Base-by-base conservation (phyloP, 2,888 invertebrate species). In the Iphiclides podalirius region DNA sequence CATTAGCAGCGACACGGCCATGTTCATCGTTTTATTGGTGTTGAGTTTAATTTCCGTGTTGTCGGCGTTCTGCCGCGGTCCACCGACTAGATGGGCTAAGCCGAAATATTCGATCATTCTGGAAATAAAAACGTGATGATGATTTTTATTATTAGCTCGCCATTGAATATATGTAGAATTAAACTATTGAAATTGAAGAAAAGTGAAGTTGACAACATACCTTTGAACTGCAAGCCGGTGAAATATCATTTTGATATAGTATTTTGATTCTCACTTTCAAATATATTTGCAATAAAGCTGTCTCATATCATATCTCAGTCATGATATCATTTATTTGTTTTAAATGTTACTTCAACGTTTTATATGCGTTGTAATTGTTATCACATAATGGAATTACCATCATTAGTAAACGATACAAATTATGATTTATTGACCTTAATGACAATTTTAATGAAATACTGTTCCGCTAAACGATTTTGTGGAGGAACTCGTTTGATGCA, bases 61-160 rank as follows among this genome's bases (percentile, higher is more conserved):
- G 2, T 39, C 26, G 1, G 16, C 15, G 13, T 34, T 23, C 8
- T 35, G 14, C 2, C 14, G n/a, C 4, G 2, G 13, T 9, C 13
- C 23, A 23, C 15, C 16, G 20, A 50, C 13, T 13, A 44, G 3
- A 13, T 39, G 13, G 0, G 4, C 8, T 1, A 44, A 13, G 23
- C 38, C 39, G 14, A 49, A 15, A 14, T 16, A 44, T 2, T 39
- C 16, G 1, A 49, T 15, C 14, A 49, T 4, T 39, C 49, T 49
- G 34, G 14, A 43, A 42, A n/a, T 20, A 20, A 20, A 20, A 4
- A 20, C 20, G 3, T 20, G 20, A 3, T 20, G 20, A 20, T 20
- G 3, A 4, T 20, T 20, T 20, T 4, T 20, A 6, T 20, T 20
- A 20, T 20, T 20, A 6, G 20, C 20, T 6, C 6, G 3, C 20